Base-by-base conservation (phyloP, 2,888 invertebrate species). In the Orchesella flavescens region DNA sequence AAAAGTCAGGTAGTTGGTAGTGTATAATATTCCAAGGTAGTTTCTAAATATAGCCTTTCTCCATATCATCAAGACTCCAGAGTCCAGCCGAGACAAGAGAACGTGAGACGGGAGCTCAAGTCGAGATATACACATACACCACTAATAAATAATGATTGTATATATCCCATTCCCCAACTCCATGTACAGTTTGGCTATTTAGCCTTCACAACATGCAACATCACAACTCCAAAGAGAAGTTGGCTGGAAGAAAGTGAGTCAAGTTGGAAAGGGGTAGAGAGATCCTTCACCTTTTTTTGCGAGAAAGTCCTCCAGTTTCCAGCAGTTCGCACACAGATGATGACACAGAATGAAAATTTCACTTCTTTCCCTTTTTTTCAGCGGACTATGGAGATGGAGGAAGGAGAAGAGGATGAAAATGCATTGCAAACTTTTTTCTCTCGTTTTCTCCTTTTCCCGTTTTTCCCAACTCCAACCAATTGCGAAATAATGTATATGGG, bases 291-390 rank as follows among this genome's bases (percentile, higher is more conserved):
- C 34, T 34, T 34, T 34, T 34, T 34, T 61, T 61, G 12, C 57
- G 17, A 61, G 61, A 34, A 7, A 34, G 3, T 34, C 34, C 24
- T 19, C 19, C 57, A n/a, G 10, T 19, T n/a, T 57, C 57, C n/a
- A 57, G 17, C 19, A 53, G 53, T 57, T 57, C 57, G 10, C 15
- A 19, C 57, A 57, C 34, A 34, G 34, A 34, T 53, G 34, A 34
- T 53, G 53, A n/a, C 15, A 72, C 19, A 74, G 61, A 74, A 74
- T 61, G 24, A 74, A 24, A 68, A 17, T 44, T 76, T 68, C 76
- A 76, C 76, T 76, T 19, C 13, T 57, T 75, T 65, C 15, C 65
- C 59, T 72, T 71, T 57, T 68, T 17, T 23, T 24, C 24, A 13
- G 2, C 43, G n/a, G 53, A 53, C 44, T 15, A 21, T 55, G 57